phyloP scores from a whole-genome alignment of 64 coral and sea anemone genomes.

The Actinia equina region DNA sequence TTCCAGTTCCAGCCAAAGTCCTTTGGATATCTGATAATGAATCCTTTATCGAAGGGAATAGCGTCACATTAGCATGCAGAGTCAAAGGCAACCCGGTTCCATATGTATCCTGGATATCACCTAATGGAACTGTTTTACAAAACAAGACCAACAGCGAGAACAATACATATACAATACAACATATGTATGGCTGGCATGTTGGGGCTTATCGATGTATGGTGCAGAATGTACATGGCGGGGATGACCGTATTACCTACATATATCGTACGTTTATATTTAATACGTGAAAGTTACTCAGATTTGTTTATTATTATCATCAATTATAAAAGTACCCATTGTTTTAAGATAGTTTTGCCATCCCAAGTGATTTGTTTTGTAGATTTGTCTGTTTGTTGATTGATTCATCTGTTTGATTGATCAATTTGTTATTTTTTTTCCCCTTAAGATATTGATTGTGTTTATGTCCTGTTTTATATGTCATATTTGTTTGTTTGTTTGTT shows the following conservation, averaged over 20 bases:
- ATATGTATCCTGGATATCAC: conserved; percentile 36
- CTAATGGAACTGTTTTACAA: conserved; percentile 34
- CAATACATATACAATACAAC: conserved; percentile 20
- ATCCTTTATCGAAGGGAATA: conserved; percentile 25
- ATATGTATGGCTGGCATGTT: background rate
- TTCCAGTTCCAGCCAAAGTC: conserved; percentile 36
- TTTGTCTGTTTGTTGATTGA: too few species aligned
- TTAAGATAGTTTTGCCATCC: too few species aligned
- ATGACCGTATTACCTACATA: conserved; percentile 24
- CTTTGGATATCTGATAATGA: conserved; percentile 30
- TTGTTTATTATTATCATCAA: too few species aligned
- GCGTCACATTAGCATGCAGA: conserved; percentile 27
- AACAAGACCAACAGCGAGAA: conserved; percentile 24
- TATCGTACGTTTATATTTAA: conserved; percentile 2
- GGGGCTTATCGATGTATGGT: conserved; percentile 25
- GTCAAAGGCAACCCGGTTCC: conserved; percentile 37
- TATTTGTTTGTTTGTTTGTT: too few species aligned
- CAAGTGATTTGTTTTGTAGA: too few species aligned
- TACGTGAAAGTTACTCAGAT: too few species aligned
- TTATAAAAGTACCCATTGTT: too few species aligned
- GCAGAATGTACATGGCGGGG: conserved; percentile 1
- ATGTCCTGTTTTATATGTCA: too few species aligned
- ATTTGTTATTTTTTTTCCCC: too few species aligned
- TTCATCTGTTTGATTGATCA: too few species aligned
- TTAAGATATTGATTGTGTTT: too few species aligned